A percentile compares a stretch with the other conserved stretches of the same genome.
Evolutionary conservation across 2,888 invertebrate genomes (phyloP).

Genomic region (Lasioglossum leucozonium): DNA sequence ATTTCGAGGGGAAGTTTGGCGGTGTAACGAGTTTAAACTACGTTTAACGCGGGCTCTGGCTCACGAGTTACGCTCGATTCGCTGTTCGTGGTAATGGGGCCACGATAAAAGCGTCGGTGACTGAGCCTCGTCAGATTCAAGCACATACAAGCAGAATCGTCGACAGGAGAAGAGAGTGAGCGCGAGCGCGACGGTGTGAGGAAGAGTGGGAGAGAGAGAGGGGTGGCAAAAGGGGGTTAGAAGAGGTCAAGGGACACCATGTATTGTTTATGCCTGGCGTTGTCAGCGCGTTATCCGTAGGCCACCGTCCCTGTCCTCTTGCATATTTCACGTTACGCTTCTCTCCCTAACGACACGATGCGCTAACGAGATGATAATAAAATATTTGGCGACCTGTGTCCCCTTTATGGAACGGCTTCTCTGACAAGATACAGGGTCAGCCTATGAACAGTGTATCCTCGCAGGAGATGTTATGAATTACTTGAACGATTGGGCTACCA

Average conservation of each 20-base stretch:
- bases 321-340: conserved; percentile 75
- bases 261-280: conserved; percentile 77
- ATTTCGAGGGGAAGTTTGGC: conserved; percentile 62
- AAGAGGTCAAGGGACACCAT: conserved; percentile 67
- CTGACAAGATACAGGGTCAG: conserved; percentile 33
- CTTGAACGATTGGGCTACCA: conserved; percentile 32
- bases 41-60: conserved; percentile 56
- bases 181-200: neutral
- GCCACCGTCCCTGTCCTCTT: conserved; percentile 67
- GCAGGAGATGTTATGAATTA: conserved; percentile 46
- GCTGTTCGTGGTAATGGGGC: conserved; percentile 48
- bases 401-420: conserved; percentile 57
- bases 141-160: conserved; percentile 30
- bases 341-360: conserved; percentile 74
- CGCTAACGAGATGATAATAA: conserved; percentile 80
- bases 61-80: conserved; percentile 57
- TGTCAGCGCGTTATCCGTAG: conserved; percentile 70
- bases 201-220: neutral
- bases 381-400: conserved; percentile 74
- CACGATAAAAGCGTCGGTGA: conserved; percentile 45
- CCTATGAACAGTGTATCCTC: neutral
- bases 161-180: conserved; percentile 5
- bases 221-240: neutral
- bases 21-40: conserved; percentile 60
- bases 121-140: conserved; percentile 33